These are phyloP conservation scores for Lycopodina hypogea DNA, from an alignment of 37 sponge, comb jelly and placozoan genomes.

Conservation along the genomic window DNA sequence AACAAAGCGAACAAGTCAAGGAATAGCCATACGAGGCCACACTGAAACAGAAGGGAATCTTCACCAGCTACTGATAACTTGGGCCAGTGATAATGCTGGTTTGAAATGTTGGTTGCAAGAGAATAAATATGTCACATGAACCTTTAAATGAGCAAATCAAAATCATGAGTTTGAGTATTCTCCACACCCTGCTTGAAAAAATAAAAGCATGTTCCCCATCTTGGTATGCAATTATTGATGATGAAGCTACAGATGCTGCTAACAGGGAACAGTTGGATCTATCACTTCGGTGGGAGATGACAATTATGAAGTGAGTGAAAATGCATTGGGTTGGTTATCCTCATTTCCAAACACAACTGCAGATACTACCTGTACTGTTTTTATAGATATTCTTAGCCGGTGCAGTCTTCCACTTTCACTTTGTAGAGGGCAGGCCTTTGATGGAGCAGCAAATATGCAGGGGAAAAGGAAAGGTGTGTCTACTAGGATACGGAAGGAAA, in stretches of 20 bases:
- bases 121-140: no score
- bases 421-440: slow-evolving; percentile 70
- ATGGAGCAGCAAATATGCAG: slow-evolving; percentile 68
- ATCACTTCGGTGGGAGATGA: slow-evolving; percentile 45
- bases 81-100: no score
- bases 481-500: slow-evolving; percentile 37
- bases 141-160: no score
- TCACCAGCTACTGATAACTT: no score
- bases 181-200: no score
- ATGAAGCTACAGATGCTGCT: slow-evolving; percentile 57
- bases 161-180: no score
- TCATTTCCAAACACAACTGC: slow-evolving; percentile 23
- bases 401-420: slow-evolving; percentile 50
- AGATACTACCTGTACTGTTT: slow-evolving; percentile 16
- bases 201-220: no score
- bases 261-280: no score
- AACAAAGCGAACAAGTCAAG: no score
- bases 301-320: slow-evolving; percentile 45
- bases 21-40: no score
- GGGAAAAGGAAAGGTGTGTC: slow-evolving; percentile 48
- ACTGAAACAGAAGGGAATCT: no score
- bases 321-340: slow-evolving; percentile 45
- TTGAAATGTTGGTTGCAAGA: no score
- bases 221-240: slow-evolving; percentile 55
- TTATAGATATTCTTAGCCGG: slow-evolving; percentile 52